Evolutionary conservation across 2,888 invertebrate species (phyloP).

Genomic region (Heteromurus nitidus): DNA sequence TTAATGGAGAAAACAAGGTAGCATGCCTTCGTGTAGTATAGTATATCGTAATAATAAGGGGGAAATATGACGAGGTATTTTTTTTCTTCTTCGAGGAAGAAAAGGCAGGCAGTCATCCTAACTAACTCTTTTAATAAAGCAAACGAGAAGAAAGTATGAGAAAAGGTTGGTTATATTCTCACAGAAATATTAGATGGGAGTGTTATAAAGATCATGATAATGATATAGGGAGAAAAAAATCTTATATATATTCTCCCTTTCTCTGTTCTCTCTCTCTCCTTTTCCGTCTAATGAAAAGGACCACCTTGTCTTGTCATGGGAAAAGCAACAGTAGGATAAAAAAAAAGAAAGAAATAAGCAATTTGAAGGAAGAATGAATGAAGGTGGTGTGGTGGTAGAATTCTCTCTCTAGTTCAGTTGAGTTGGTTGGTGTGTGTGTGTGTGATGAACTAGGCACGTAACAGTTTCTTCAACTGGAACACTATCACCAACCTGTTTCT

Average conservation of each 20-base stretch:
- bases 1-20: no score
- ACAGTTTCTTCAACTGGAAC: neutral
- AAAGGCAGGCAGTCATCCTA: conserved; percentile 51
- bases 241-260: no score
- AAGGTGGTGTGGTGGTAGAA: conserved; percentile 18
- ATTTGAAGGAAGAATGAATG: neutral
- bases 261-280: conserved; percentile 6
- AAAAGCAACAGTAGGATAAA: conserved; percentile 61
- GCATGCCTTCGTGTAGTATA: neutral
- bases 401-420: no score
- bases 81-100: conserved; percentile 18
- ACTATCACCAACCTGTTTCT: conserved; percentile 17
- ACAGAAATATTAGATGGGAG: conserved; percentile 4
- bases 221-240: conserved; percentile 6
- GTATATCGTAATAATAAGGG: conserved; percentile 37
- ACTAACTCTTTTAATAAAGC: conserved; percentile 56
- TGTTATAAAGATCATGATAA: neutral
- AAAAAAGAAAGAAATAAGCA: conserved; percentile 5
- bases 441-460: conserved; percentile 12
- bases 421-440: no score
- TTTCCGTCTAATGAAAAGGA: conserved; percentile 34
- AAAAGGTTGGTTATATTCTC: neutral
- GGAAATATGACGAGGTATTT: conserved; percentile 36
- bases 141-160: conserved; percentile 40
- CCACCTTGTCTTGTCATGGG: conserved; percentile 43